Evolutionary conservation across 2,113 vertebrate species (phyloP).

Genomic region (Anseranas semipalmata): DNA sequence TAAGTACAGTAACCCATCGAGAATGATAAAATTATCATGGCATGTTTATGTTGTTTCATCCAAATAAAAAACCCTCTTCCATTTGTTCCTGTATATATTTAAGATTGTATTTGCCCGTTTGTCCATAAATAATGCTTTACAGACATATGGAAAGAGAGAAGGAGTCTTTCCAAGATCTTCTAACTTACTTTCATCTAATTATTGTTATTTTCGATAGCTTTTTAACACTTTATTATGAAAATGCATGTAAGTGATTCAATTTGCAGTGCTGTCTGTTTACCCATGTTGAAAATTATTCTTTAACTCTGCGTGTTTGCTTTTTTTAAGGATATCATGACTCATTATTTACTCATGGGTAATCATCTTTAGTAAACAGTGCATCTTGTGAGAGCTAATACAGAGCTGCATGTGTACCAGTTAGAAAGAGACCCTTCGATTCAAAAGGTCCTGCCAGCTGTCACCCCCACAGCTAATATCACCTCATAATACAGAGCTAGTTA

Average conservation of each 20-base stretch:
- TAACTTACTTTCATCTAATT: not conserved
- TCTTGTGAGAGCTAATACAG: slow-evolving; percentile 57
- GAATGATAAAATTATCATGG: not conserved
- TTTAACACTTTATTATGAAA: slow-evolving; percentile 4
- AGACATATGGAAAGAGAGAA: not conserved
- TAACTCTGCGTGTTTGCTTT: slow-evolving; percentile 60
- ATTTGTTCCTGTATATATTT: not conserved
- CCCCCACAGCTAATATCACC: not conserved
- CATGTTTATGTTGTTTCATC: not conserved
- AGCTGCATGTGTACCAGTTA: slow-evolving; percentile 16
- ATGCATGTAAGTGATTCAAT: not conserved
- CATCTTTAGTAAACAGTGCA: slow-evolving; percentile 46
- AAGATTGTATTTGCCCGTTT: not conserved
- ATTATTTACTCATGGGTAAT: slow-evolving; percentile 66
- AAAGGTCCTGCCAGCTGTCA: slow-evolving; percentile 31
- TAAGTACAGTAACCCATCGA: not conserved
- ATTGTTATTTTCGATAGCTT: not conserved
- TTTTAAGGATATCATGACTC: slow-evolving; percentile 58
- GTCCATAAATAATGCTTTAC: not conserved
- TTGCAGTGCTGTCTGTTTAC: slow-evolving; percentile 29
- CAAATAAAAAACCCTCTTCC: not conserved
- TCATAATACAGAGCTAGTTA: not conserved
- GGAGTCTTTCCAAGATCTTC: not conserved
- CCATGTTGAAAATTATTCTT: slow-evolving; percentile 47
- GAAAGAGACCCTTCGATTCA: not conserved